Evolutionary conservation across 2,113 vertebrate genomes (phyloP).

Genomic region (Istiophorus platypterus): DNA sequence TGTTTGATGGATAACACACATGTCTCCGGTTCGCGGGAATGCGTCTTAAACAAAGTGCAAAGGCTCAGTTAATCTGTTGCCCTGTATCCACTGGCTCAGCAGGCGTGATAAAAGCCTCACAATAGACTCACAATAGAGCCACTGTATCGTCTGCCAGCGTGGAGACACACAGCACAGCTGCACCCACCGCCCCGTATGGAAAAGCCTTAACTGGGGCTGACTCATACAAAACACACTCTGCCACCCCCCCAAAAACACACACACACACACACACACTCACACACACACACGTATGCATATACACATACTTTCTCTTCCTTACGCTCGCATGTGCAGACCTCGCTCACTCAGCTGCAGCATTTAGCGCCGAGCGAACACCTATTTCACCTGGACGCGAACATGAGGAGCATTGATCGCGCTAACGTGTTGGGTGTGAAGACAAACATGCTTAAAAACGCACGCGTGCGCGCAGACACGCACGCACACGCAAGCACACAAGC

Average conservation of each 20-base stretch:
- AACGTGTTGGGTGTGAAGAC: conserved; percentile 45
- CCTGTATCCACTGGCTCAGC: conserved; percentile 59
- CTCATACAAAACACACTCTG: conserved; percentile 31
- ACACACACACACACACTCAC: conserved; percentile 26
- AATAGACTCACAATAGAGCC: conserved; percentile 68
- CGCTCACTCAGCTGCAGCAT: conserved; percentile 26
- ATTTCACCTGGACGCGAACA: conserved; percentile 33
- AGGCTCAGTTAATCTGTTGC: conserved; percentile 55
- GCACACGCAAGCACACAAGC: too few species aligned
- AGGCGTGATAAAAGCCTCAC: conserved; percentile 46
- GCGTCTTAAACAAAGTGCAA: conserved; percentile 55
- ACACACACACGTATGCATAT: conserved; percentile 13
- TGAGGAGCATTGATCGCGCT: conserved; percentile 30
- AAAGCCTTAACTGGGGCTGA: conserved; percentile 10
- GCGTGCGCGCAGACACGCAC: not conserved
- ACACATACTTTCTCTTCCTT: conserved; percentile 7
- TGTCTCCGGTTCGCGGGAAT: conserved; percentile 43
- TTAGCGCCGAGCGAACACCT: conserved; percentile 27
- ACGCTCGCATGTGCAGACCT: conserved; percentile 24
- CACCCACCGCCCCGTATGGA: conserved; percentile 19
- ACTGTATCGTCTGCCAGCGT: conserved; percentile 64
- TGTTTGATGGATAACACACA: conserved; percentile 11
- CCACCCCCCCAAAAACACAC: not conserved
- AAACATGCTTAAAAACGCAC: conserved; percentile 38
- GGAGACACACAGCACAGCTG: conserved; percentile 65